Percentiles rank a stretch among this genome's conserved stretches.
phyloP scores from a whole-genome alignment of 2,113 vertebrate species.

The Halcyon senegalensis region DNA sequence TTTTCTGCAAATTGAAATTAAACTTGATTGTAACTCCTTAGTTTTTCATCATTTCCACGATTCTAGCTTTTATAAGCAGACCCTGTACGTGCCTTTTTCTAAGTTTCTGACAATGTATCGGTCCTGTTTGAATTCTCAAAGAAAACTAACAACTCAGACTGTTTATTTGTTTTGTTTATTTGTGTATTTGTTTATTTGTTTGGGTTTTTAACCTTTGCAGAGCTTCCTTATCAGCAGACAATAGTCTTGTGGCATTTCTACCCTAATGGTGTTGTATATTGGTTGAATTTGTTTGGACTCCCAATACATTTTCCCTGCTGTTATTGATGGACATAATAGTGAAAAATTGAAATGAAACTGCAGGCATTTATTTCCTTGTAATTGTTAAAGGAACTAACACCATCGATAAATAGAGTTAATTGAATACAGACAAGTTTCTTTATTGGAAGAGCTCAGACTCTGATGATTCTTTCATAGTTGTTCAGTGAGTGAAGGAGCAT shows the following conservation, averaged over 20 bases:
- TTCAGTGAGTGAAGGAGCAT: background rate
- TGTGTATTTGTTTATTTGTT: background rate
- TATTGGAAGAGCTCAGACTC: background rate
- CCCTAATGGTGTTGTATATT: background rate
- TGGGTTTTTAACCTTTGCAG: background rate
- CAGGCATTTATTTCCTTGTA: background rate
- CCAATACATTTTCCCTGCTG: fast-evolving
- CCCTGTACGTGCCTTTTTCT: background rate
- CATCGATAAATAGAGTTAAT: background rate
- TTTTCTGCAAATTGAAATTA: background rate
- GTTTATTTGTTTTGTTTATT: background rate
- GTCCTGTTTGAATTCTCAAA: background rate
- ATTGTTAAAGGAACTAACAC: background rate
- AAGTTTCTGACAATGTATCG: background rate
- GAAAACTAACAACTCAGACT: background rate
- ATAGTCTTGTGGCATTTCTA: background rate
- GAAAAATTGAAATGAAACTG: background rate
- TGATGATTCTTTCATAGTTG: background rate
- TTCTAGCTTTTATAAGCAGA: background rate
- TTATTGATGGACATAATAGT: background rate
- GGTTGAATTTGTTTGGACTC: background rate
- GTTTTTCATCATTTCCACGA: background rate
- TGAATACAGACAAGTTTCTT: background rate
- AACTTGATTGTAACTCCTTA: background rate
- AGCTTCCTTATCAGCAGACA: background rate